Evolutionary conservation across 1,140 invertebrate species (phyloP), one percentile per base, ranked within the genome.

Genomic region (Lepidurus couesii): DNA sequence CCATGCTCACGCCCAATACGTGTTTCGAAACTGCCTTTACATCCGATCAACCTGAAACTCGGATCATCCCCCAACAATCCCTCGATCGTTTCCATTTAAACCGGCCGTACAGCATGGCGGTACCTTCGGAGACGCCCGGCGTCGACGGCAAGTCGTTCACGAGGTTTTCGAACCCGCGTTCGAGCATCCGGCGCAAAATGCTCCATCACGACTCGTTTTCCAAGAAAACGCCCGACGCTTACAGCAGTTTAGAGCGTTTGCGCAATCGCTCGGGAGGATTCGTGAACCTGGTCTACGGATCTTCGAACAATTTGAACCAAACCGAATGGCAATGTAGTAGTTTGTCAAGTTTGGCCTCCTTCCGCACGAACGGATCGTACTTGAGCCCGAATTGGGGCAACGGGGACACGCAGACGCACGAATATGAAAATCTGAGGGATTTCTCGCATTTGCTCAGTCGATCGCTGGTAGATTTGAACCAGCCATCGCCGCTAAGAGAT

Each of bases 21-120:
- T 84, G 84, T 78, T 86, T 83, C 80, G 86, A 86, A 82, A 86
- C 85, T 7, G 85, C 84, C 16, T 86, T 86, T 80, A 84, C 83
- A 13, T 83, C 84, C 44, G 83, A 84, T 73, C 82, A 83, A 76
- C 85, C 86, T 8, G 79, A 82, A 45, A 84, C 83, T 34, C 77
- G 84, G 13, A 83, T 85, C 42, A 82, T 85, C 26, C 82, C 84
- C 10, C 83, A 84, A 77, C 65, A 73, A 73, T 43, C 73, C 75
- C 21, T 53, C 74, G 65, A 79, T 44, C 44, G 24, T 44, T 7
- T 75, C 73, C 24, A 77, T 73, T 26, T 1, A 7, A 75, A 53
- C 44, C 10, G 24, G 7, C 21, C 16, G 16, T 16, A n/a, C 43
- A 16, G 47, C 44, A 24, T 76, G 43, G 42, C 53, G 79, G 74